These are phyloP conservation scores for Bombus confusus DNA, from an alignment of 1,140 invertebrate species.

Conservation along the genomic window DNA sequence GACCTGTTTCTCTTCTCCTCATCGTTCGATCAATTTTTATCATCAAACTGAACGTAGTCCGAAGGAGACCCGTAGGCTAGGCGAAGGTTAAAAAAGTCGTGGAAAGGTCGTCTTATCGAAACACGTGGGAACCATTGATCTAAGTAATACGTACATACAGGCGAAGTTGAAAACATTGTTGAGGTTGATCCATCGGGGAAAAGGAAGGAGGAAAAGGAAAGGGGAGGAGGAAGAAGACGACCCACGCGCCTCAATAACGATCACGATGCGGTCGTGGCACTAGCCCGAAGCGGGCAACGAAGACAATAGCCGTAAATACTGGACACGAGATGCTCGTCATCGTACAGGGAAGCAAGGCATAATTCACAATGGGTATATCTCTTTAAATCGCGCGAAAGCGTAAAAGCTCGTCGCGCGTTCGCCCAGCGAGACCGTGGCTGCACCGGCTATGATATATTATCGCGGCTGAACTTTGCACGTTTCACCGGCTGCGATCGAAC, in stretches of 20 bases:
- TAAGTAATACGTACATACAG: conserved; percentile 38
- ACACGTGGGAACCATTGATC: conserved; percentile 55
- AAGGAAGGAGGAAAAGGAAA: neutral
- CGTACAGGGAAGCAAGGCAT: conserved; percentile 67
- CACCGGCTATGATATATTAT: conserved; percentile 59
- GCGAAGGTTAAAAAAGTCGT: conserved; percentile 11
- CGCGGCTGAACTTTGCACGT: conserved; percentile 65
- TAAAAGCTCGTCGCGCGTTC: conserved; percentile 63
- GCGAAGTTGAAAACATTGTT: conserved; percentile 44
- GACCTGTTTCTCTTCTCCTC: neutral
- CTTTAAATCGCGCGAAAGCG: conserved; percentile 70
- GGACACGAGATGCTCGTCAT: conserved; percentile 69
- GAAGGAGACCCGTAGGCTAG: neutral
- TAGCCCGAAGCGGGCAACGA: conserved; percentile 56
- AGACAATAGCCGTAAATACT: conserved; percentile 71
- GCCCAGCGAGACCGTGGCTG: neutral
- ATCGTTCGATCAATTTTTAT: conserved; percentile 1
- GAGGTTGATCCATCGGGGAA: neutral
- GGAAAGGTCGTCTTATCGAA: conserved; percentile 38
- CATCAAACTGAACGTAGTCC: neutral
- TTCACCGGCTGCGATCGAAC: conserved; percentile 63
- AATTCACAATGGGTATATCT: conserved; percentile 71
- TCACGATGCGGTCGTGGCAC: conserved; percentile 63
- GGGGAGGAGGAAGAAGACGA: conserved; percentile 57
- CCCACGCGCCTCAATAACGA: conserved; percentile 70